Conservation (phyloP, 2,888 invertebrate genomes). For the Caenorhabditis auriculariae region DNA sequence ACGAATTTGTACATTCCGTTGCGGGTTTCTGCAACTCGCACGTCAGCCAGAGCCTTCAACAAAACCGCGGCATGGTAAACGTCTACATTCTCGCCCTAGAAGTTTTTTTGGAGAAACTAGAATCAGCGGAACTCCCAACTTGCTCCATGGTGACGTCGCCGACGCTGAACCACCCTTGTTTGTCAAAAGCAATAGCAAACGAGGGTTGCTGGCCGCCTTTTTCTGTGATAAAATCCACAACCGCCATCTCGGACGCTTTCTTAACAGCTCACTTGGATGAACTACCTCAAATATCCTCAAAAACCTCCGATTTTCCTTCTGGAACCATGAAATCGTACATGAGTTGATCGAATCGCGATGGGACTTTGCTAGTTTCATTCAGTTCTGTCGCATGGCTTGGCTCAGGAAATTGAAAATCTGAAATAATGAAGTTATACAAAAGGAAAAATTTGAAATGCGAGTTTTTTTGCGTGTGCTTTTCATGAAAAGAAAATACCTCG, state of each 20-base stretch:
- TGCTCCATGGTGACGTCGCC: constrained; percentile 30
- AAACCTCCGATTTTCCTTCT: constrained; percentile 35
- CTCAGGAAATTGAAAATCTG: no score
- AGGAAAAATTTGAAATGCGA: no score
- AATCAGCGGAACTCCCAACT: constrained; percentile 12
- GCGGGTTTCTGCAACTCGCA: constrained; percentile 12
- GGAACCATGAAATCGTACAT: constrained; percentile 53
- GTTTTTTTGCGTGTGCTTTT: no score
- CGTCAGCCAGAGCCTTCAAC: constrained; percentile 18
- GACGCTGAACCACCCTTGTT: constrained; percentile 40
- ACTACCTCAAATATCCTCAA: not conserved
- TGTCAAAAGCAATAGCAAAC: constrained; percentile 37
- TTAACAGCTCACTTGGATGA: constrained; percentile 7
- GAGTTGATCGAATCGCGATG: constrained; percentile 41
- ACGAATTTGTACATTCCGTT: constrained; percentile 32
- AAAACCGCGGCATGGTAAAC: constrained; percentile 35
- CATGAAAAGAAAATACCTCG: no score
- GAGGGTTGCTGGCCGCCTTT: constrained; percentile 27
- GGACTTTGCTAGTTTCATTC: constrained; percentile 2
- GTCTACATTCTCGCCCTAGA: constrained; percentile 34
- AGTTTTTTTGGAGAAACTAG: not conserved
- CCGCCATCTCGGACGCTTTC: constrained; percentile 35
- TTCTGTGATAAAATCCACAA: constrained; percentile 40
- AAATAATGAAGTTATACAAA: no score
- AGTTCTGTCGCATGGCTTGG: not conserved